Base-by-base conservation (phyloP, 2,797 vertebrate species). In the Trichosurus vulpecula region DNA sequence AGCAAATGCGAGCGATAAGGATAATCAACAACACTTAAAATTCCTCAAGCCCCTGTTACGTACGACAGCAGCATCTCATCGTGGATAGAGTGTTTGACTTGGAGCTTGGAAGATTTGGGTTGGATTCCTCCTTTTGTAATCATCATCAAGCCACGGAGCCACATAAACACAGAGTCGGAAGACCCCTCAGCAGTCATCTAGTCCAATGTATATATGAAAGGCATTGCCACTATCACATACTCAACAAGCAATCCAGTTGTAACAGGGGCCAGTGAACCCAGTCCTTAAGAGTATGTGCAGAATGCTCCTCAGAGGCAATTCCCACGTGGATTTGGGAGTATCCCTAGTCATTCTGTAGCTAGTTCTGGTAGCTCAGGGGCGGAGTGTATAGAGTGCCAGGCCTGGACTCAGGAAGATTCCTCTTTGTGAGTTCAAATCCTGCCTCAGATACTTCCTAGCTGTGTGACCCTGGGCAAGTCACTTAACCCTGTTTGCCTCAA, bases 1-100 rank as follows among this genome's bases (percentile, higher is more conserved):
- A 96, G 52, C 19, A 95, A 93, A 92, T 30, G 8, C 95, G 41
- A 81, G 8, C 19, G 81, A 81, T 41, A 81, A 47, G 19, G 74
- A 27, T 81, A 81, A 81, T 47, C n/a, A 27, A 41, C 6, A 74
- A 74, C 22, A 47, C 27, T 81, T 10, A 47, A 81, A 47, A 47
- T 47, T 81, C 41, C 74, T 74, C 35, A n/a, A n/a, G 61, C 61
- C 35, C 16, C 61, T 47, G 3, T 4, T 47, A 47, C 27, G 61
- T 74, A 74, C 5, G 81, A 81, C 30, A 47, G 4, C 16, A 25
- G 41, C 8, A 81, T 81, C 19, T 81, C 8, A 16, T 27, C 81
- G 74, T 81, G 3, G 8, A 81, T 27, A 61, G 58, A 58, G 11
- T 31, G 35, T 35, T 74, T 16, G 66, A 41, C 6, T 47, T 25